Percentiles rank a stretch among this genome's conserved stretches.
These are phyloP conservation scores for Spatulosminthurus flaviceps DNA, from an alignment of 2,888 invertebrate species.

Conservation along the genomic window DNA sequence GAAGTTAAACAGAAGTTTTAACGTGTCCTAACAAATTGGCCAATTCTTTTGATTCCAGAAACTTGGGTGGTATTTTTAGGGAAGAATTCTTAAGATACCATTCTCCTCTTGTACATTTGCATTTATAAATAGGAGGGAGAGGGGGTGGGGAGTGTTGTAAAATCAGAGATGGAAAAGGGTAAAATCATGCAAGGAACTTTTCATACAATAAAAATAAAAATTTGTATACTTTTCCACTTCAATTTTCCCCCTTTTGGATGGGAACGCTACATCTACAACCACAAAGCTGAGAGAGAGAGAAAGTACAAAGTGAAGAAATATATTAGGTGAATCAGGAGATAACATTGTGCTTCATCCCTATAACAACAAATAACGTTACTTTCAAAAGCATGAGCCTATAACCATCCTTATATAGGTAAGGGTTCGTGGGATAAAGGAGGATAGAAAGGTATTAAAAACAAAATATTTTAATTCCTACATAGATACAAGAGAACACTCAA, in stretches of 20 bases:
- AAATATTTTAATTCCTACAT: background rate
- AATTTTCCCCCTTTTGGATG: too few relatives aligned
- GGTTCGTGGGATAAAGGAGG: background rate
- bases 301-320: background rate
- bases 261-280: too few relatives aligned
- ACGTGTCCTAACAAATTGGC: background rate
- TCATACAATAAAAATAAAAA: too few relatives aligned
- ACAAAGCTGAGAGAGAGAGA: background rate
- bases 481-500: background rate
- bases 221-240: too few relatives aligned
- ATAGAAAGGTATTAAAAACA: background rate
- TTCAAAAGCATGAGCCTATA: background rate
- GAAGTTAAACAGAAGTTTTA: too few relatives aligned
- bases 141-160: background rate
- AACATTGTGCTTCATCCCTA: too few relatives aligned
- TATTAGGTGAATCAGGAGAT: background rate
- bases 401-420: background rate
- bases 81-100: background rate
- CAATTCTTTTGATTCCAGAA: background rate
- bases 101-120: background rate
- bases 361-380: too few relatives aligned
- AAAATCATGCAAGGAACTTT: background rate
- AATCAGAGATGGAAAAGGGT: background rate
- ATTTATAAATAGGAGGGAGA: too few relatives aligned
- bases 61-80: background rate